Percentiles rank a stretch among this genome's conserved stretches.
Evolutionary conservation across 1,140 invertebrate species (phyloP).

Genomic region (Drosophila sucinea): DNA sequence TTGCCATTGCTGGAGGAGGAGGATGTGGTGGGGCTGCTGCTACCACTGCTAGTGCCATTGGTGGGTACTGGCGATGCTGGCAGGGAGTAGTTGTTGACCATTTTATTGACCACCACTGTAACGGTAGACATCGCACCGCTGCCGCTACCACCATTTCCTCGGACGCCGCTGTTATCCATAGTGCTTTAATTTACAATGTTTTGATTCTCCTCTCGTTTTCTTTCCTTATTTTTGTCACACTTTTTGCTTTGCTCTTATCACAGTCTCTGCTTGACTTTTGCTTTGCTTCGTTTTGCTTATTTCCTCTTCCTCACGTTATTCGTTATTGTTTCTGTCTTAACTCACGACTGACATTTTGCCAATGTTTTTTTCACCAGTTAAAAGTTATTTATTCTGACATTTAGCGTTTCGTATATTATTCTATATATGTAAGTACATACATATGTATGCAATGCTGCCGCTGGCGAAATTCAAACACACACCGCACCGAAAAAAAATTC

Average conservation of each 20-base stretch:
- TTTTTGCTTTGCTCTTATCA: conserved; percentile 54
- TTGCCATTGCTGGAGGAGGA: conserved; percentile 26
- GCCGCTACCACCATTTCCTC: conserved; percentile 16
- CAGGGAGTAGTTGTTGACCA: conserved; percentile 57
- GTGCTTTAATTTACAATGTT: conserved; percentile 32
- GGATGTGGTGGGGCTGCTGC: conserved; percentile 27
- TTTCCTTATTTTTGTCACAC: conserved; percentile 26
- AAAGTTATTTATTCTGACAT: conserved; percentile 58
- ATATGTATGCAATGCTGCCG: conserved; percentile 38
- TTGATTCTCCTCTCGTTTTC: conserved; percentile 6
- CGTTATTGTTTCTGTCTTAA: conserved; percentile 50
- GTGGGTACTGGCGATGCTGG: conserved; percentile 31
- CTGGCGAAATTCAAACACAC: conserved; percentile 55
- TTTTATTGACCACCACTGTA: conserved; percentile 52
- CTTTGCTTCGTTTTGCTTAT: conserved; percentile 12
- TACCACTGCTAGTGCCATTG: not conserved
- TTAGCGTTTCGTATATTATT: conserved; percentile 44
- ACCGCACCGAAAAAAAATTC: conserved; percentile 30
- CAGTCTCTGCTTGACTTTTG: conserved; percentile 51
- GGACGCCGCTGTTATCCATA: conserved; percentile 67
- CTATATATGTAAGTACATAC: conserved; percentile 27
- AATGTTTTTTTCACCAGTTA: conserved; percentile 27
- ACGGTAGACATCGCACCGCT: conserved; percentile 31
- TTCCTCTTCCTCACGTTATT: conserved; percentile 32
- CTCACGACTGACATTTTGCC: conserved; percentile 65